Evolutionary conservation across 2,113 vertebrate species (phyloP).

Genomic region (Thryonomys swinderianus): DNA sequence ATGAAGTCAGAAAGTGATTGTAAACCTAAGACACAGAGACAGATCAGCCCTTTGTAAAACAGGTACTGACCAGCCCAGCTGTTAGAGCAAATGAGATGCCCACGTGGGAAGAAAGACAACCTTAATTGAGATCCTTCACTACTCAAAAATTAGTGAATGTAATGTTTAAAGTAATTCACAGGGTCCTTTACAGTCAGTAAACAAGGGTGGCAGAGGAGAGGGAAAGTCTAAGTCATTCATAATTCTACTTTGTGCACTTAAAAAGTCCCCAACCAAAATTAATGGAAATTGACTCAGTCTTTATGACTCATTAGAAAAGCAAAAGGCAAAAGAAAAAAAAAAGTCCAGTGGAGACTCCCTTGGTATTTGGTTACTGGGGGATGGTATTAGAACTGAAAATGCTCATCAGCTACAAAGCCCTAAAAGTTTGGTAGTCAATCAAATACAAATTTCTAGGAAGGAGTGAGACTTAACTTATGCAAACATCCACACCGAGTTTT

Average conservation of each 20-base stretch:
- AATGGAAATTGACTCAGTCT: slow-evolving; percentile 62
- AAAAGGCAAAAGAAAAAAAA: slow-evolving; percentile 46
- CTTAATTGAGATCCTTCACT: background rate
- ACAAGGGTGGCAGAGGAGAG: background rate
- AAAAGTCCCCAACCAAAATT: slow-evolving; percentile 18
- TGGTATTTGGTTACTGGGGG: background rate
- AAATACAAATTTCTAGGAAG: slow-evolving; percentile 22
- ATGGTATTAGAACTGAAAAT: background rate
- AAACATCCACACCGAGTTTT: background rate
- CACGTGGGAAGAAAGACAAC: background rate
- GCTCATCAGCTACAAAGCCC: background rate
- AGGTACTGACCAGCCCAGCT: background rate
- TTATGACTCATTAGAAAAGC: slow-evolving; percentile 68
- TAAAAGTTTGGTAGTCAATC: background rate
- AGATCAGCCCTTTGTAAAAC: background rate
- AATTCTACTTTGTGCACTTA: slow-evolving; percentile 4
- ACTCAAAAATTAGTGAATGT: slow-evolving; percentile 16
- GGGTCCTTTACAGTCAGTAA: background rate
- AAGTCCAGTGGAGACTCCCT: slow-evolving; percentile 48
- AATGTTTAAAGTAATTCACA: slow-evolving; percentile 21
- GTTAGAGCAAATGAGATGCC: background rate
- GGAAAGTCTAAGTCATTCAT: slow-evolving; percentile 16
- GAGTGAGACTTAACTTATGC: background rate
- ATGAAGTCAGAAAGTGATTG: slow-evolving; percentile 26
- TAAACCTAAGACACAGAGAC: background rate